Conservation (phyloP, 2,113 vertebrate genomes). For the Piliocolobus tephrosceles region DNA sequence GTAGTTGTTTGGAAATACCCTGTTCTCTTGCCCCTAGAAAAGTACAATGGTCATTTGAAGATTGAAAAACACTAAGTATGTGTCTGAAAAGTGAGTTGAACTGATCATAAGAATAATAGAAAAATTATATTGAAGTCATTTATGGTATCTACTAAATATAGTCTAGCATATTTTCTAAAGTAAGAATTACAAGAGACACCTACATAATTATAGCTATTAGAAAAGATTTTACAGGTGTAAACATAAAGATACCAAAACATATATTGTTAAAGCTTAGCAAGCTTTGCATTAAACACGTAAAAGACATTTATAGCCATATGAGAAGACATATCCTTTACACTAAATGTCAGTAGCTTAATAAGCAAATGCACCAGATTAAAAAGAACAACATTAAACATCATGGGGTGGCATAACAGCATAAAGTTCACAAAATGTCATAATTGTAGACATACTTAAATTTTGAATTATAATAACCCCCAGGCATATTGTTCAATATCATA, state of each 20-base stretch:
- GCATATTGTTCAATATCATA: conserved; percentile 43
- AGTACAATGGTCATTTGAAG: conserved; percentile 74
- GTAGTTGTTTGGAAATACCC: conserved; percentile 62
- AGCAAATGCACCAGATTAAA: conserved; percentile 76
- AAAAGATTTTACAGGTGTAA: conserved; percentile 70
- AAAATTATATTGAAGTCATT: conserved; percentile 55
- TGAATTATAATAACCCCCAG: conserved; percentile 59
- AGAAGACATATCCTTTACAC: conserved; percentile 67
- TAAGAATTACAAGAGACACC: conserved; percentile 40
- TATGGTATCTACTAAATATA: conserved; percentile 66
- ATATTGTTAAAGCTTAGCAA: conserved; percentile 66
- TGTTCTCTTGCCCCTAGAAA: conserved; percentile 58
- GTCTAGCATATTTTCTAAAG: conserved; percentile 63
- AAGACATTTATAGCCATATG: conserved; percentile 73
- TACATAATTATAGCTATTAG: conserved; percentile 70
- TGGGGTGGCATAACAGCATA: conserved; percentile 57
- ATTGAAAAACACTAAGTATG: conserved; percentile 64
- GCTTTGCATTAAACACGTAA: conserved; percentile 72
- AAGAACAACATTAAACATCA: conserved; percentile 80
- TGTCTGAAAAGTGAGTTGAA: conserved; percentile 74
- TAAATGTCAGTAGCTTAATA: conserved; percentile 82
- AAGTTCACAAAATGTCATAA: conserved; percentile 71
- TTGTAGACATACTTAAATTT: conserved; percentile 74
- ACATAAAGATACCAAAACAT: conserved; percentile 71
- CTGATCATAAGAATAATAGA: conserved; percentile 48